Base-by-base conservation (phyloP, 2,797 vertebrate genomes). In the Odontamblyopus rebecca region DNA sequence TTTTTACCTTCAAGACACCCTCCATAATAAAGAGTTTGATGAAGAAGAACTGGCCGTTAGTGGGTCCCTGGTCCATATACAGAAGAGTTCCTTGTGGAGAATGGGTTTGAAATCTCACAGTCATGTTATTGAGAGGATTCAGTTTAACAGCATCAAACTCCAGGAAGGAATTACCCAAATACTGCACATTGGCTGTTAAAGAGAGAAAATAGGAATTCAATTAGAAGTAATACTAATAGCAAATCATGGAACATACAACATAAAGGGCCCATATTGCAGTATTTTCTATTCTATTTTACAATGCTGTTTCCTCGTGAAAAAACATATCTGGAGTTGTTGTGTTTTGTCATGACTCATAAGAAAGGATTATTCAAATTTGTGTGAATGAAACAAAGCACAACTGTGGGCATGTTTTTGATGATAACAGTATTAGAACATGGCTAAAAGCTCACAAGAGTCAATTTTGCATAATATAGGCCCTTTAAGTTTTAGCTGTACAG, bases 111-210 rank as follows among this genome's bases (percentile, higher is more conserved):
- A 97, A 96, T 85, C 93, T 90, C 82, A 97, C 74, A 7, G 85
- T 91, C 63, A 97, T 92, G 71, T 89, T 93, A 79, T 92, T 95
- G 77, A 93, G 71, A 16, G 65, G n/a, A 2, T 79, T 82, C 57
- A 95, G 90, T 84, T 84, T 75, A 70, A 95, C 85, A 57, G 92
- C 91, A 68, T 91, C 84, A 91, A 97, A 97, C 89, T 95, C 92
- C 89, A 95, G 82, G 80, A 93, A 95, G 29, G 95, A 95, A 84
- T 94, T 79, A 38, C 95, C 94, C 35, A 91, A 89, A 84, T 94
- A 97, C 7, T 18, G 86, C 71, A 85, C 63, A 70, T 89, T 93
- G 75, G 78, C 92, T 93, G 93, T 96, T 38, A 56, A 12, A 83
- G 53, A 44, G 73, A 71, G 79, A 9, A 73, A 68, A 72, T 1